These are phyloP conservation scores for Atopsyche davidsoni DNA, from an alignment of 1,140 invertebrate genomes.

Conservation along the genomic window DNA sequence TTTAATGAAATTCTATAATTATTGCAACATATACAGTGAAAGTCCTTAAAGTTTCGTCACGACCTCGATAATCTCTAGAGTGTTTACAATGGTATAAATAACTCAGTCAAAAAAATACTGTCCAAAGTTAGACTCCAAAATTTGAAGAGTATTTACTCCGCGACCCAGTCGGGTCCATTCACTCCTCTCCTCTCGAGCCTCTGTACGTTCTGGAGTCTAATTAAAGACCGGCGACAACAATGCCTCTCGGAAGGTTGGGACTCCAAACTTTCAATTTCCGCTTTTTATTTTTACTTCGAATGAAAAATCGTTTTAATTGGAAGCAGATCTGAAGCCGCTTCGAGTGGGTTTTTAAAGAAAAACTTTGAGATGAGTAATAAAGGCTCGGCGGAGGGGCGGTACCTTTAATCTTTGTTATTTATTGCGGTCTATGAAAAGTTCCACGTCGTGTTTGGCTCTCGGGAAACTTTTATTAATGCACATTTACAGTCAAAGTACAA, in stretches of 20 bases:
- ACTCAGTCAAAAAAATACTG: too few species aligned
- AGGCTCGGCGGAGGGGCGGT: neutral
- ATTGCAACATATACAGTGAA: too few species aligned
- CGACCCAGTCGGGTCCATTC: too few species aligned
- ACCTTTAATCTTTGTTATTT: conserved; percentile 4
- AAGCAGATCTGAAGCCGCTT: conserved; percentile 12
- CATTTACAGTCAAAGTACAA: too few species aligned
- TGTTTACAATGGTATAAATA: too few species aligned
- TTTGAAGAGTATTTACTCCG: too few species aligned
- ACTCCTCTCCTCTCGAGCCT: too few species aligned
- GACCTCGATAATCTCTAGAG: too few species aligned
- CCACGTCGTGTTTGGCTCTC: neutral
- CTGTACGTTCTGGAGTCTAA: conserved; percentile 11
- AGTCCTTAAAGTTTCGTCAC: too few species aligned
- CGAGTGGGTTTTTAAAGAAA: conserved; percentile 12
- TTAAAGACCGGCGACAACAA: conserved; percentile 19
- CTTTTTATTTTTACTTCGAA: conserved; percentile 12
- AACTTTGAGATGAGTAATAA: conserved; percentile 15
- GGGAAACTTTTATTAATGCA: too few species aligned
- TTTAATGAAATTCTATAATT: too few species aligned
- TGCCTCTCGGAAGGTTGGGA: conserved; percentile 10
- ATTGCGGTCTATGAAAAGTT: conserved; percentile 5
- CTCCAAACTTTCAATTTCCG: conserved; percentile 22
- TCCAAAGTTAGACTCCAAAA: too few species aligned
- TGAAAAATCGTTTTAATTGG: conserved; percentile 25